These are phyloP conservation scores for Sinhomidia bicolor DNA, from an alignment of 2,888 invertebrate species.

Conservation along the genomic window DNA sequence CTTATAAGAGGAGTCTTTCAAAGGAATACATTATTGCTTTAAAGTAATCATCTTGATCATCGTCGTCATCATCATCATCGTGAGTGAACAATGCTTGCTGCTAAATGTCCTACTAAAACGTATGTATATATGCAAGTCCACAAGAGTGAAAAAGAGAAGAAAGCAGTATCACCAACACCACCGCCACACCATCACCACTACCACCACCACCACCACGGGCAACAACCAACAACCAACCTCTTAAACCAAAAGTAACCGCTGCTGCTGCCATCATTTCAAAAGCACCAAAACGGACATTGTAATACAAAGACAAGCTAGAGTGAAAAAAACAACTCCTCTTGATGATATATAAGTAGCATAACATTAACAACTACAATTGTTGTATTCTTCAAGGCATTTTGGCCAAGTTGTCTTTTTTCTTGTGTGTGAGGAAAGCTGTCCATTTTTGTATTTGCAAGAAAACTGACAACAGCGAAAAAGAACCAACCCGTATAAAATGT, in stretches of 20 bases:
- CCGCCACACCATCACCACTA: not conserved
- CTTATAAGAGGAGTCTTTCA: too few species aligned
- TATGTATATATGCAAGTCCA: too few species aligned
- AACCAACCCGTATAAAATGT: not conserved
- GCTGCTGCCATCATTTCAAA: conserved; percentile 56
- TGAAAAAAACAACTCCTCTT: not conserved
- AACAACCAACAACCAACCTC: conserved; percentile 50
- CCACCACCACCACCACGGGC: conserved; percentile 48
- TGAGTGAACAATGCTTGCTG: conserved; percentile 10
- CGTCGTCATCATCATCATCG: too few species aligned
- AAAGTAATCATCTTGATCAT: too few species aligned
- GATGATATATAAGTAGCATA: not conserved
- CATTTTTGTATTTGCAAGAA: conserved; percentile 22
- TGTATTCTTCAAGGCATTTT: not conserved
- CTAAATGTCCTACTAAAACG: too few species aligned
- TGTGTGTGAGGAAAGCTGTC: conserved; percentile 4
- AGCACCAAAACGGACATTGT: not conserved
- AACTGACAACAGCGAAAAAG: conserved; percentile 5
- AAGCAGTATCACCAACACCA: conserved; percentile 16
- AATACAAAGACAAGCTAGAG: not conserved
- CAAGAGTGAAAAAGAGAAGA: not conserved
- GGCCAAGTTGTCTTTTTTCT: not conserved
- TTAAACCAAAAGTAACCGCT: conserved; percentile 59
- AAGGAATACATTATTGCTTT: not conserved
- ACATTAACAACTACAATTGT: not conserved